Evolutionary conservation across 2,113 vertebrate genomes (phyloP).

Genomic region (Megalops atlanticus): DNA sequence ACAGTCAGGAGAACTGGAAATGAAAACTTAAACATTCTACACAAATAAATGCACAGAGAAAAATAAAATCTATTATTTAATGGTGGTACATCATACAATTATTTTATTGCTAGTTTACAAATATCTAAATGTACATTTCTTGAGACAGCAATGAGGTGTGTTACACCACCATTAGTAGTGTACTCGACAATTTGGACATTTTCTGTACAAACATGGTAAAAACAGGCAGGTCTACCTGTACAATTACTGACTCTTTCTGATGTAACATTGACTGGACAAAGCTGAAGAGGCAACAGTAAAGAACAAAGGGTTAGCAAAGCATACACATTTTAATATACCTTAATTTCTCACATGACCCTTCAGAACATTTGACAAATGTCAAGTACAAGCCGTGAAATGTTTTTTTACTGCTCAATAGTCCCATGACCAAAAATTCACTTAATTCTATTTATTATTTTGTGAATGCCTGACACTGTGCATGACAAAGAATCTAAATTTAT

Average conservation of each 20-base stretch:
- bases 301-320: slow-evolving; percentile 32
- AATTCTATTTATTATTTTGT: background rate
- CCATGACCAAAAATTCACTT: background rate
- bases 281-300: background rate
- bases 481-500: background rate
- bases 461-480: background rate
- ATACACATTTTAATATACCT: slow-evolving; percentile 6
- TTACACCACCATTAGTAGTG: slow-evolving; percentile 43
- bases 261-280: slow-evolving; percentile 24
- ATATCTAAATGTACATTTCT: slow-evolving; percentile 31
- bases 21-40: slow-evolving; percentile 7
- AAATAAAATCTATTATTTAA: slow-evolving; percentile 52
- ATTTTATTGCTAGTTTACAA: slow-evolving; percentile 40
- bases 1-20: slow-evolving; percentile 14
- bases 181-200: slow-evolving; percentile 28
- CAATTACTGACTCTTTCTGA: slow-evolving; percentile 17
- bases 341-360: background rate
- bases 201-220: slow-evolving; percentile 36
- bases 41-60: slow-evolving; percentile 27
- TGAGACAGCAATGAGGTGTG: slow-evolving; percentile 37
- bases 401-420: background rate
- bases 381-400: background rate
- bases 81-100: slow-evolving; percentile 41
- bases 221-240: slow-evolving; percentile 27
- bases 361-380: background rate